Conservation (phyloP, 2,888 invertebrate genomes). For the Nomada fucata region DNA sequence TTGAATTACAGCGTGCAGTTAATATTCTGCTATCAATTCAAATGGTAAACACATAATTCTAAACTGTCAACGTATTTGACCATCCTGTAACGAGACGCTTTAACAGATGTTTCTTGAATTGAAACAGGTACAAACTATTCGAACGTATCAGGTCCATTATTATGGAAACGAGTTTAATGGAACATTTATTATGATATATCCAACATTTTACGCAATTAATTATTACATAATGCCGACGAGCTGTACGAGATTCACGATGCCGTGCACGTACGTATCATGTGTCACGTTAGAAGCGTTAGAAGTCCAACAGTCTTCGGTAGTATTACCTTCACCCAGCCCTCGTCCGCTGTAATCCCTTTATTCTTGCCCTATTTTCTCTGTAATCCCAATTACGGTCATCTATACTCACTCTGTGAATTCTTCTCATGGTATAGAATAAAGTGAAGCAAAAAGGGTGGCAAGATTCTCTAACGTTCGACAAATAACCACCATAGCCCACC, state of each 20-base stretch:
- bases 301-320: conserved; percentile 46
- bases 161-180: not conserved
- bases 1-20: not conserved
- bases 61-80: not conserved
- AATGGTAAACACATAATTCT: not conserved
- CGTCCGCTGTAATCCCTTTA: conserved; percentile 53
- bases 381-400: conserved; percentile 45
- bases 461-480: not conserved
- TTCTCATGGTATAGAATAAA: not conserved
- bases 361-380: conserved; percentile 53
- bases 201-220: conserved; percentile 32
- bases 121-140: no score
- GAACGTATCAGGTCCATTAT: not conserved
- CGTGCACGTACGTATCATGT: conserved; percentile 40
- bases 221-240: conserved; percentile 42
- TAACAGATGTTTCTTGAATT: no score
- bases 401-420: conserved; percentile 26
- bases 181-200: not conserved
- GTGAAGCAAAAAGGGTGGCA: not conserved
- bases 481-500: not conserved
- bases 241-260: conserved; percentile 31
- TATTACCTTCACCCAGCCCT: conserved; percentile 54
- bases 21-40: not conserved
- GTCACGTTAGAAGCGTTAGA: conserved; percentile 69
- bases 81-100: not conserved